Evolutionary conservation across 2,888 invertebrate species (phyloP).

Genomic region (Meandrusa payeni): DNA sequence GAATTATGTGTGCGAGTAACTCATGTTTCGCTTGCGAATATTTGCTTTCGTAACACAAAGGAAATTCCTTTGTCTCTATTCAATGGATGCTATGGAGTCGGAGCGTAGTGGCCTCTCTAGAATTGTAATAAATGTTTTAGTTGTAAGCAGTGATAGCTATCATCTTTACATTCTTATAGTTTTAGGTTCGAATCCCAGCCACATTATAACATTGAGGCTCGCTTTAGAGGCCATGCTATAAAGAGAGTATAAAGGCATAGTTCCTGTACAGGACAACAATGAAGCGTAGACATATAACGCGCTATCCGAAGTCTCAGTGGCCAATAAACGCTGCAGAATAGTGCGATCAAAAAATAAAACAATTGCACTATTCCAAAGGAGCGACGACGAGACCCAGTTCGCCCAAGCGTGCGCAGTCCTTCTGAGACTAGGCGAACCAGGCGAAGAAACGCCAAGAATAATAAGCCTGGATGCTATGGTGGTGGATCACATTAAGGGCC

Average conservation of each 20-base stretch:
- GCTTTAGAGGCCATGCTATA: too few relatives aligned
- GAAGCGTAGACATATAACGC: constrained; percentile 3
- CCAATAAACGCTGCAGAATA: neutral
- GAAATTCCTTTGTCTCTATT: neutral
- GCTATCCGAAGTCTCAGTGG: neutral
- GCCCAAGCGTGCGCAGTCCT: neutral
- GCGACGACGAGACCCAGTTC: constrained; percentile 3
- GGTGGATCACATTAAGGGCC: constrained; percentile 7
- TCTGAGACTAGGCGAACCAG: neutral
- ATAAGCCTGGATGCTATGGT: constrained; percentile 16
- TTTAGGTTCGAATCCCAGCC: too few relatives aligned
- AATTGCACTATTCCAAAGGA: constrained; percentile 2
- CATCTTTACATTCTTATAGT: too few relatives aligned
- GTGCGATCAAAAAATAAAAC: constrained; percentile 1
- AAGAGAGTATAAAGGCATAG: too few relatives aligned
- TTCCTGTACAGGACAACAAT: too few relatives aligned
- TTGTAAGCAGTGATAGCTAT: too few relatives aligned
- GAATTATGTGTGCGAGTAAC: too few relatives aligned
- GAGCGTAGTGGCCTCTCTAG: too few relatives aligned
- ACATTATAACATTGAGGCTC: too few relatives aligned
- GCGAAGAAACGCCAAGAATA: neutral
- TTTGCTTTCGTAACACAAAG: constrained; percentile 14
- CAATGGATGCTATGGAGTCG: too few relatives aligned
- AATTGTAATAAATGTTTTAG: constrained; percentile 6
- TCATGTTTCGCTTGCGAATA: constrained; percentile 4